Percentiles rank a stretch among this genome's conserved stretches.
phyloP scores from a whole-genome alignment of 2,888 invertebrate species.

The Tetropium fuscum region DNA sequence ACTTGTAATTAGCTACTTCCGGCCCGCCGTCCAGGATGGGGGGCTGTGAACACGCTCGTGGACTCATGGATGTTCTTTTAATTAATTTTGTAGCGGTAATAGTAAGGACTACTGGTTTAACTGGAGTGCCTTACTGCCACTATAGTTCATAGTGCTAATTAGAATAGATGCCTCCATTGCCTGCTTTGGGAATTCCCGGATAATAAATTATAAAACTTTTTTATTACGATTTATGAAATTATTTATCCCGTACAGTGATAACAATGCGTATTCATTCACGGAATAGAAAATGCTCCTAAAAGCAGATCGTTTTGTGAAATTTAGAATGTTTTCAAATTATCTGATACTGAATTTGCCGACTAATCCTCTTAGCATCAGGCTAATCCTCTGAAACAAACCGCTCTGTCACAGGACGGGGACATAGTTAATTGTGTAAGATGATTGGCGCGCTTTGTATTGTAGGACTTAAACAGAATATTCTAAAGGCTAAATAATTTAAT shows the following conservation, averaged over 20 bases:
- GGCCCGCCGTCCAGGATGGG: constrained; percentile 20
- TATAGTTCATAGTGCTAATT: not conserved
- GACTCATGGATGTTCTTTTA: constrained; percentile 42
- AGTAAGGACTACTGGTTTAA: constrained; percentile 36
- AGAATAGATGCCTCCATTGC: not conserved
- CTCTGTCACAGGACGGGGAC: too few species aligned
- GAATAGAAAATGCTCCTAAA: too few species aligned
- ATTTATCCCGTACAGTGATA: not conserved
- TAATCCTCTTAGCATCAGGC: too few species aligned
- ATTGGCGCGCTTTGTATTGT: too few species aligned
- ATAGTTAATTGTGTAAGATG: too few species aligned
- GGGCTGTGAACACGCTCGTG: constrained; percentile 35
- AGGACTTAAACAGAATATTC: too few species aligned
- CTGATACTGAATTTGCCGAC: too few species aligned
- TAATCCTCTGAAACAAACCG: too few species aligned
- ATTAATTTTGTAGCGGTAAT: constrained; percentile 40
- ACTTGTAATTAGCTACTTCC: constrained; percentile 35
- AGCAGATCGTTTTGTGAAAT: too few species aligned
- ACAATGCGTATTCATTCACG: too few species aligned
- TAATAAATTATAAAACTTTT: not conserved
- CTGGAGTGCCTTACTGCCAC: not conserved
- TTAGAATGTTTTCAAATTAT: too few species aligned
- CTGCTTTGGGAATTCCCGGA: not conserved
- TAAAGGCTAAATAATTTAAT: too few species aligned
- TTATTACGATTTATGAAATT: not conserved